These are phyloP conservation scores for Lepidotrigona ventralis DNA, from an alignment of 1,140 invertebrate species.

Conservation along the genomic window DNA sequence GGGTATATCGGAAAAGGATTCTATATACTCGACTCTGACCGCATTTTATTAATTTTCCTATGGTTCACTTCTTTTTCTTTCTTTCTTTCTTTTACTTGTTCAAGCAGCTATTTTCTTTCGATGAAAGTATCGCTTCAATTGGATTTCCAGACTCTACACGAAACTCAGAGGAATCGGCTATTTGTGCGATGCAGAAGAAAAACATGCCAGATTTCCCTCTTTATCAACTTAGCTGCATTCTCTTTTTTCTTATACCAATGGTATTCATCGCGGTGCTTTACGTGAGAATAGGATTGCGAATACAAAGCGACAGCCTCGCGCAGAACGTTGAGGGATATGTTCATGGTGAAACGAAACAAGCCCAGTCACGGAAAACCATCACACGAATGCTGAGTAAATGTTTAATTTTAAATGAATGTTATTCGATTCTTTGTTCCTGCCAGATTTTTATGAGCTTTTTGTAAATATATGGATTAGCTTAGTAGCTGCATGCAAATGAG, in stretches of 20 bases:
- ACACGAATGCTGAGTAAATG: constrained; percentile 90
- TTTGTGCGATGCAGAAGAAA: constrained; percentile 86
- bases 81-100: background rate
- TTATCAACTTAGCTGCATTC: constrained; percentile 89
- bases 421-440: no score
- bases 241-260: constrained; percentile 93
- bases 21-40: background rate
- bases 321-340: constrained; percentile 81
- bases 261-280: constrained; percentile 89
- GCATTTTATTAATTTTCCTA: background rate
- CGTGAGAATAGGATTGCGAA: constrained; percentile 87
- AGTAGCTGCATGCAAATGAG: background rate
- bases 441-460: background rate
- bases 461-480: background rate
- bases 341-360: constrained; percentile 83
- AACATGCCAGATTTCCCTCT: constrained; percentile 80
- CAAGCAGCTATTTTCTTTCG: background rate
- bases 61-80: background rate
- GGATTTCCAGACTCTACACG: constrained; percentile 71
- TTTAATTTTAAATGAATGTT: background rate
- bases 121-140: background rate
- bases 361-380: constrained; percentile 86
- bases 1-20: background rate
- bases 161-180: constrained; percentile 84
- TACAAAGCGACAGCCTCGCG: constrained; percentile 80